Evolutionary conservation across 2,888 invertebrate genomes (phyloP).

Genomic region (Anorthoa munda): DNA sequence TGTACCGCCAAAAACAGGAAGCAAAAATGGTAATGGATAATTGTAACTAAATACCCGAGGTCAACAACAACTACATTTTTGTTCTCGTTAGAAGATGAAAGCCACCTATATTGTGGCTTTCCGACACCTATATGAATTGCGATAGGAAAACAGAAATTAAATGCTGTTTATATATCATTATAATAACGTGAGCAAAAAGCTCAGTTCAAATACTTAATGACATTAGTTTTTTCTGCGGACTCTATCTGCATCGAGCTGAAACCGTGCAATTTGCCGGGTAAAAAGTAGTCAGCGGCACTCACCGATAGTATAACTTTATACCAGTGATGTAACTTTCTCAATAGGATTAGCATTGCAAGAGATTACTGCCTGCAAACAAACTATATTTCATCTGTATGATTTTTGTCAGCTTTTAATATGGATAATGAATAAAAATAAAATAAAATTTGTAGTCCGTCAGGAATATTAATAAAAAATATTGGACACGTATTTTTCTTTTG

Average conservation of each 20-base stretch:
- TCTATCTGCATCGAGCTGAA: neutral
- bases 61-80: slow-evolving; percentile 14
- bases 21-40: neutral
- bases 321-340: neutral
- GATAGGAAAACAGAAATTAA: neutral
- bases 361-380: neutral
- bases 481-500: no score
- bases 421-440: no score
- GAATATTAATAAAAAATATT: no score
- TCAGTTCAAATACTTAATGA: neutral
- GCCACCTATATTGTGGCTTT: slow-evolving; percentile 15
- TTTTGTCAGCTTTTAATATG: no score
- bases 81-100: slow-evolving; percentile 12
- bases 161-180: neutral
- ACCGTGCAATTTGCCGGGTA: neutral
- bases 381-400: neutral
- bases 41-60: slow-evolving; percentile 25
- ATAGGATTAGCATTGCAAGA: neutral
- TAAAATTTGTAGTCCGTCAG: no score
- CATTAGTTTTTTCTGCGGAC: no score
- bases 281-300: neutral
- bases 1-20: neutral
- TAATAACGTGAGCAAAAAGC: neutral
- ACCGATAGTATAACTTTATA: neutral
- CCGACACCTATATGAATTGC: neutral